Conservation (phyloP, 2,113 vertebrate genomes). For the Aplodontia rufa region DNA sequence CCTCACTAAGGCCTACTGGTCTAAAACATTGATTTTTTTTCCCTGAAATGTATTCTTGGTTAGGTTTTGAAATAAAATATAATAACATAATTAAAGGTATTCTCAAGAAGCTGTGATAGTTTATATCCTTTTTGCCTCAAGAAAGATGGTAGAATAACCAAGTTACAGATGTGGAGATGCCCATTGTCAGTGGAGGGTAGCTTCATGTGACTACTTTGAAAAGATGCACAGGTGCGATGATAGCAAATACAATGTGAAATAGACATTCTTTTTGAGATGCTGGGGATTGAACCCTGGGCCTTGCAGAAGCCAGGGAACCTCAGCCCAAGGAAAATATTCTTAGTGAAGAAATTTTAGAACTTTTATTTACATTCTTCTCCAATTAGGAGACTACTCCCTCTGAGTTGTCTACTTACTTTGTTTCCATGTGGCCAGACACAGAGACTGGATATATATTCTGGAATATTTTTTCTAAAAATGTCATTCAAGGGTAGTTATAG, state of each 20-base stretch:
- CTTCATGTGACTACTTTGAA: not conserved
- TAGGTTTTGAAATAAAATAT: not conserved
- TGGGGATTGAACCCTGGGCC: no score
- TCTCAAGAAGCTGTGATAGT: not conserved
- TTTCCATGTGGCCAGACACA: not conserved
- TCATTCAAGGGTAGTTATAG: not conserved
- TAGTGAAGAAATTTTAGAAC: not conserved
- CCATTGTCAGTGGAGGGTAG: not conserved
- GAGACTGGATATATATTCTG: not conserved
- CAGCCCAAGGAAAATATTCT: not conserved
- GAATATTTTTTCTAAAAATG: not conserved
- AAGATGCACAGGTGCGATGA: not conserved
- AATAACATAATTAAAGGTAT: not conserved
- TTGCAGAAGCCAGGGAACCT: no score
- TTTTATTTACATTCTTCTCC: not conserved
- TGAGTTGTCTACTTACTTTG: not conserved
- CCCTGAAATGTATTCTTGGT: not conserved
- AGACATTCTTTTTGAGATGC: not conserved
- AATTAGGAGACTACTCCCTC: not conserved
- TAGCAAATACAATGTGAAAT: conserved; percentile 1
- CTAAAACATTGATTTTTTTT: conserved; percentile 6
- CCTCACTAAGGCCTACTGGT: not conserved
- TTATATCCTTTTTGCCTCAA: not conserved
- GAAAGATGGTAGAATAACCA: not conserved
- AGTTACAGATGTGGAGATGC: not conserved